These are phyloP conservation scores for Erpobdella octoculata DNA, from an alignment of 2,888 invertebrate genomes.

Conservation along the genomic window DNA sequence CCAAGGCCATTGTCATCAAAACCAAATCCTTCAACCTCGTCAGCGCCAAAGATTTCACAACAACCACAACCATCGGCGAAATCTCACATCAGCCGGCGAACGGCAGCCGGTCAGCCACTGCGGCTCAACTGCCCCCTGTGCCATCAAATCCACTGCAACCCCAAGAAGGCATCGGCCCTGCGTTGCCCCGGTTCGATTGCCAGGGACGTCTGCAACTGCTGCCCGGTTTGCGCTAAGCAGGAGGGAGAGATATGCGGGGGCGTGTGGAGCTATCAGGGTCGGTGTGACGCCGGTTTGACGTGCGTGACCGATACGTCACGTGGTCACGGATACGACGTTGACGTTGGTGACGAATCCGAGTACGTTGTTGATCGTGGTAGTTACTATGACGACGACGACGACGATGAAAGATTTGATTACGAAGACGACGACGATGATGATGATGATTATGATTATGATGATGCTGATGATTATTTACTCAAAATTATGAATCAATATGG, in stretches of 20 bases:
- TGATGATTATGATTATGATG: not conserved
- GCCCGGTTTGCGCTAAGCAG: conserved; percentile 49
- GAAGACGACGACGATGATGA: not conserved
- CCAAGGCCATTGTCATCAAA: not conserved
- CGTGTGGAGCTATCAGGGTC: conserved; percentile 47
- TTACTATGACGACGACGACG: not conserved
- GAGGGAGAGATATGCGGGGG: conserved; percentile 49
- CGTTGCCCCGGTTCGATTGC: conserved; percentile 47
- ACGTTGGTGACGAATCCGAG: not conserved
- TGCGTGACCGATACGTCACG: not conserved
- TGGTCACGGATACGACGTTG: not conserved
- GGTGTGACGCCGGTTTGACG: conserved; percentile 46
- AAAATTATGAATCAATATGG: no score
- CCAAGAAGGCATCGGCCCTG: conserved; percentile 40
- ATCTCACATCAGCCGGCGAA: not conserved
- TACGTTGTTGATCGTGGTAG: not conserved
- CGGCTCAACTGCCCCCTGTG: conserved; percentile 48
- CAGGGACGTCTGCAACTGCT: conserved; percentile 49
- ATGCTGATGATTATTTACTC: not conserved
- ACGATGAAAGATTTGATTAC: not conserved
- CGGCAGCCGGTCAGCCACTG: not conserved
- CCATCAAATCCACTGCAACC: conserved; percentile 47
- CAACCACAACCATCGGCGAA: not conserved
- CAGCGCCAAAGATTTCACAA: not conserved
- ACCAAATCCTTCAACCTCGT: not conserved